Evolutionary conservation across 2,888 invertebrate genomes (phyloP).

Genomic region (Luffia ferchaultella): DNA sequence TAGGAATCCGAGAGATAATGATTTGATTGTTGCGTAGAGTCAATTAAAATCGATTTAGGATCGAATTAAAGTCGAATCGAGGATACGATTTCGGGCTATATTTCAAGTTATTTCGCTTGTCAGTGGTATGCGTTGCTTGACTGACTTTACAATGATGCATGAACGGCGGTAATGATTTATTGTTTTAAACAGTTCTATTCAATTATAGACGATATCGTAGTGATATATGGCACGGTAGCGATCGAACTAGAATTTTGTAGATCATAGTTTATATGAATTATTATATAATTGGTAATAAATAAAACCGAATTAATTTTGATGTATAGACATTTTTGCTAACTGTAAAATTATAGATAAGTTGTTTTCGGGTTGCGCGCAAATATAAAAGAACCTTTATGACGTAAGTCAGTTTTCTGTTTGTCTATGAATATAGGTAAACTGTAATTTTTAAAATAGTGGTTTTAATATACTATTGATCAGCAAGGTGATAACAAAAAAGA

Average conservation of each 20-base stretch:
- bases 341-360: no score
- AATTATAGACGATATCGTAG: conserved; percentile 20
- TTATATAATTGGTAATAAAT: neutral
- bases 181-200: conserved; percentile 39
- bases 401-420: no score
- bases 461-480: no score
- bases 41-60: conserved; percentile 50
- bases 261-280: neutral
- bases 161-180: conserved; percentile 36
- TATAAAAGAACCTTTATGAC: no score
- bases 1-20: conserved; percentile 32
- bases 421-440: no score
- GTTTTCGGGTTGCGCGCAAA: no score
- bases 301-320: no score
- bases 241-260: neutral
- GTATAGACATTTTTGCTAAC: no score
- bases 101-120: conserved; percentile 45
- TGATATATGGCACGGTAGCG: neutral
- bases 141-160: conserved; percentile 30
- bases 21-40: conserved; percentile 17
- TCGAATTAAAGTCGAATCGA: conserved; percentile 44
- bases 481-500: no score
- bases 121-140: conserved; percentile 18
- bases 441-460: no score
- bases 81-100: conserved; percentile 22